phyloP scores from a whole-genome alignment of 2,113 vertebrate species.

The Upupa epops region DNA sequence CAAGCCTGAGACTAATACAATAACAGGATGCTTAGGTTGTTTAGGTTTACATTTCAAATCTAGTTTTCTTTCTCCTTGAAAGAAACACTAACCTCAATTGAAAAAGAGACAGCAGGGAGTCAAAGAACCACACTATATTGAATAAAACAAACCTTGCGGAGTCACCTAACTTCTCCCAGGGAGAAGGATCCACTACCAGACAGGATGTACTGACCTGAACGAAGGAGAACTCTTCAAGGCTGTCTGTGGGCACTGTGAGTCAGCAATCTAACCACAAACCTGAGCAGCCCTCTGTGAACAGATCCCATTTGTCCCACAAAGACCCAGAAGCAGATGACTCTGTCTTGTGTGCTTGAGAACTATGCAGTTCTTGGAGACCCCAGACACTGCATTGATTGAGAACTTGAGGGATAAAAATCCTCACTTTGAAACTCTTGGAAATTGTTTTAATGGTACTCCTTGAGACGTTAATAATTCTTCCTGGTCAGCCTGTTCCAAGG shows the following conservation, averaged over 20 bases:
- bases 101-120: neutral
- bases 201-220: neutral
- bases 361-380: neutral
- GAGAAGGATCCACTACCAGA: neutral
- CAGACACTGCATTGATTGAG: neutral
- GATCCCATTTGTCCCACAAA: neutral
- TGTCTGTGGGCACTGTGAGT: neutral
- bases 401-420: neutral
- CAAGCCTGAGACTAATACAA: neutral
- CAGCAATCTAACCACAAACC: neutral
- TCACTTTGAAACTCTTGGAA: neutral
- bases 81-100: neutral
- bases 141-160: neutral
- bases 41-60: neutral
- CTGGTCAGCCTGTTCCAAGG: no score
- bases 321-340: neutral
- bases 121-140: neutral
- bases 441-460: neutral
- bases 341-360: neutral
- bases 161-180: neutral
- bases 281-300: neutral
- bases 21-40: neutral
- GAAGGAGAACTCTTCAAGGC: neutral
- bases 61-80: neutral
- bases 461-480: neutral